Percentiles rank a stretch among this genome's conserved stretches.
Conservation (phyloP, 2,888 invertebrate species). For the Hemaris fuciformis region DNA sequence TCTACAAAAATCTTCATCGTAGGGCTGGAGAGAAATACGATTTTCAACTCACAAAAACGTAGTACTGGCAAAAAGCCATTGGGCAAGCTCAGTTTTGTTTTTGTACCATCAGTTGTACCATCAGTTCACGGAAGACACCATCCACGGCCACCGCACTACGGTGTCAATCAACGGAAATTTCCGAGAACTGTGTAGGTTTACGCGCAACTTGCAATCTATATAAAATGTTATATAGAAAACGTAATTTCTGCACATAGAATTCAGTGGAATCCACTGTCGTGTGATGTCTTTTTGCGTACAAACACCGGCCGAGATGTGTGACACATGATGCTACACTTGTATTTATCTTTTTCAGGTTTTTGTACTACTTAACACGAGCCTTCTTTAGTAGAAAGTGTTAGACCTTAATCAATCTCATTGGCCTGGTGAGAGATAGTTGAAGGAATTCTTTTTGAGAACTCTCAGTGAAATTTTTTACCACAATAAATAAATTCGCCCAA, state of each 20-base stretch:
- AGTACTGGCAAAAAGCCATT: not conserved
- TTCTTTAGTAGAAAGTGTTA: no score
- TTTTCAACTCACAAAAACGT: not conserved
- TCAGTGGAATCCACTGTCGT: not conserved
- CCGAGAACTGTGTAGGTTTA: conserved; percentile 24
- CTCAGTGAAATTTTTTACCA: no score
- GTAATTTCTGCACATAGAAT: not conserved
- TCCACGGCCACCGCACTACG: conserved; percentile 17
- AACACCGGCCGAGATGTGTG: no score
- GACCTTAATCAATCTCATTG: no score
- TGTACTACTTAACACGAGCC: no score
- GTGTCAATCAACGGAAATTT: conserved; percentile 34
- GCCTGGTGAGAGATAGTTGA: no score
- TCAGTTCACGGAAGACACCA: not conserved
- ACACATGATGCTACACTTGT: no score
- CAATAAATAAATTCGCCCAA: no score
- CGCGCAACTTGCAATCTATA: not conserved
- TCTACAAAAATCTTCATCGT: not conserved
- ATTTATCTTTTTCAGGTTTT: no score
- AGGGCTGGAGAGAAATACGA: not conserved
- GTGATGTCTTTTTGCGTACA: not conserved
- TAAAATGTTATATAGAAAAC: not conserved
- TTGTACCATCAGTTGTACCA: not conserved
- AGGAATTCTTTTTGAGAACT: no score
- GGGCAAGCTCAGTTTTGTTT: not conserved